A percentile compares a stretch with the other conserved stretches of the same genome.
Conservation (phyloP, 2,113 vertebrate genomes). For the Elaphurus davidianus region DNA sequence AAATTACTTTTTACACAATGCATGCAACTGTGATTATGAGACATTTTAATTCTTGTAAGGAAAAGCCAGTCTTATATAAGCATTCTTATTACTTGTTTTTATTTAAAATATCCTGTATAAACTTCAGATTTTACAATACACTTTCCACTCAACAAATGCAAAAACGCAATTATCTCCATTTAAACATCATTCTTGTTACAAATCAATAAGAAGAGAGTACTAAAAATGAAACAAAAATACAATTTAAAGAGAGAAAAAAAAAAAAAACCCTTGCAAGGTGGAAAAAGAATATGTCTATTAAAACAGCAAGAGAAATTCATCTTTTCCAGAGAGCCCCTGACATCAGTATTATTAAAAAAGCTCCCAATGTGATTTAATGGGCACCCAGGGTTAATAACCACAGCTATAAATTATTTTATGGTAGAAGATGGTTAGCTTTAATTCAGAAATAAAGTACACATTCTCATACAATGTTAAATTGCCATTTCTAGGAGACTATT, state of each 20-base stretch:
- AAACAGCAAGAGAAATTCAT: background rate
- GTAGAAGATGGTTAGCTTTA: background rate
- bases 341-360: background rate
- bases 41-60: background rate
- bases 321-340: background rate
- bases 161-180: background rate
- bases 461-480: background rate
- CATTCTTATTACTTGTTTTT: background rate
- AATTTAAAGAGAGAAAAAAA: background rate
- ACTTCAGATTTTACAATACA: slow-evolving; percentile 11
- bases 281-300: slow-evolving; percentile 3
- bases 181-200: background rate
- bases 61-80: background rate
- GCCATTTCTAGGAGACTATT: slow-evolving; percentile 2
- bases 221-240: background rate
- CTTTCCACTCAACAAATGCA: background rate
- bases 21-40: background rate
- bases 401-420: background rate
- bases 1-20: background rate
- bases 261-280: background rate
- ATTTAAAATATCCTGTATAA: slow-evolving; percentile 32
- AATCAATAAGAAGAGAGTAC: background rate
- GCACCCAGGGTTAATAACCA: background rate
- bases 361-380: background rate
- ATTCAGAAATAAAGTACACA: background rate